Base-by-base conservation (phyloP, 1,140 invertebrate genomes). In the Condylostylus longicornis region DNA sequence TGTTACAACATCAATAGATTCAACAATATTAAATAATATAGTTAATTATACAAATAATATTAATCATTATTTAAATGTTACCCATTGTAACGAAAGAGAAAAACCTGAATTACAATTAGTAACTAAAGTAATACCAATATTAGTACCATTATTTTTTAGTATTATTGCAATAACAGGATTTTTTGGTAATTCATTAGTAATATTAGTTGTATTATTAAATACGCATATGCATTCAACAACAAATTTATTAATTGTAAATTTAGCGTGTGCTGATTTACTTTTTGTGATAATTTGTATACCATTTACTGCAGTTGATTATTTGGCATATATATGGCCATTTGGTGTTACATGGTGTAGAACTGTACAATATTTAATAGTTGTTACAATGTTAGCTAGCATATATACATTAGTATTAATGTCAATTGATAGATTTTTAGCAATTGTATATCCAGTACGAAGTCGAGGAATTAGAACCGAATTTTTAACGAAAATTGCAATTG, bases 321-420 rank as follows among this genome's bases (percentile, higher is more conserved):
- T 84, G 0, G 62, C 84, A 36, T 68, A 74, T 0, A 71, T 70
- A 49, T 96, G 91, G 91, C 85, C 85, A 0, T 94, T 94, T 52
- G 88, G 89, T 3, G 71, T 77, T 39, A 49, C 77, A 25, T 90
- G 85, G 83, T 95, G 90, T 64, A 83, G 86, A 60, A 74, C 81
- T 9, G 82, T 88, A 0, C 70, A 72, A 44, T 72, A 71, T 37
- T 57, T 71, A 32, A 85, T 88, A 39, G 80, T 87, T 36, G 86
- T 94, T 2, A 91, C 84, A 9, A 89, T 88, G 1, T 91, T 88
- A 49, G 86, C 84, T 5, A 89, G 84, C 43, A 89, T 95, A 9
- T 95, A 93, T 57, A 95, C 89, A 0, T 63, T 97, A n/a, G 88
- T 96, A 0, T 69, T 96, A 21, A 95, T 97, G 89, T 91, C 87